These are phyloP conservation scores for Halocynthia aurantium DNA, from an alignment of 23 tunicate genomes.

Conservation along the genomic window DNA sequence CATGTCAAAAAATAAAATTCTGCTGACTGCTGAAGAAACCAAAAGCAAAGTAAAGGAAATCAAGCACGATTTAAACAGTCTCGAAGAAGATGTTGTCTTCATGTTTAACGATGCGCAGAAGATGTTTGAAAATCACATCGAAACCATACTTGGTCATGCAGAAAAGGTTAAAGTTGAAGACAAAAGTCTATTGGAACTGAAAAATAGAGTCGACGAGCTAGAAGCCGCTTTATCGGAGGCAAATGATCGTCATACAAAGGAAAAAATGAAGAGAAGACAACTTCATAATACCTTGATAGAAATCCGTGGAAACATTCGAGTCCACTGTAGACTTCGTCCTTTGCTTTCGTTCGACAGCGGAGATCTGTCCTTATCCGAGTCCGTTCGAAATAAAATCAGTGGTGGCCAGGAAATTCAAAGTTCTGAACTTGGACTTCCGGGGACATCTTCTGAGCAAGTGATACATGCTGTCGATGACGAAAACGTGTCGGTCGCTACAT, in stretches of 20 bases:
- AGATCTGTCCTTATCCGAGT: neutral
- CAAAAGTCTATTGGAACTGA: slow-evolving; percentile 8
- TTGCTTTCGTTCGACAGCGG: slow-evolving; percentile 30
- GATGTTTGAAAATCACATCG: slow-evolving; percentile 3
- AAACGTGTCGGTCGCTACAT: slow-evolving; percentile 12
- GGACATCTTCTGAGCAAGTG: slow-evolving; percentile 18
- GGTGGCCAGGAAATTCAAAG: neutral
- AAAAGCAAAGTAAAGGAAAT: slow-evolving; percentile 15
- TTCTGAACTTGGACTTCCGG: neutral
- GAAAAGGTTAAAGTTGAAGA: slow-evolving; percentile 18
- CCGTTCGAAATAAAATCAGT: neutral
- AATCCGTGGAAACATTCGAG: slow-evolving; percentile 64
- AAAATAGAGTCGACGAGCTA: slow-evolving; percentile 2
- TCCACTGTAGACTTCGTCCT: slow-evolving; percentile 64
- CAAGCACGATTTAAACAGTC: slow-evolving; percentile 15
- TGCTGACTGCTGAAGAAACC: slow-evolving; percentile 9
- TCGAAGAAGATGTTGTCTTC: slow-evolving; percentile 23
- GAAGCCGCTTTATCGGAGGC: slow-evolving; percentile 11
- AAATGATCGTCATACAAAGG: slow-evolving; percentile 26
- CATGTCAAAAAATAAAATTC: neutral
- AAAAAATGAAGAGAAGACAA: slow-evolving; percentile 35
- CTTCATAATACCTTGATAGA: slow-evolving; percentile 56
- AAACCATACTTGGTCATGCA: neutral
- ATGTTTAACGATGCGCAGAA: slow-evolving; percentile 27
- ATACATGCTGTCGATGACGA: slow-evolving; percentile 47